Base-by-base conservation (phyloP, 2,888 invertebrate genomes). In the Euplexia lucipara region DNA sequence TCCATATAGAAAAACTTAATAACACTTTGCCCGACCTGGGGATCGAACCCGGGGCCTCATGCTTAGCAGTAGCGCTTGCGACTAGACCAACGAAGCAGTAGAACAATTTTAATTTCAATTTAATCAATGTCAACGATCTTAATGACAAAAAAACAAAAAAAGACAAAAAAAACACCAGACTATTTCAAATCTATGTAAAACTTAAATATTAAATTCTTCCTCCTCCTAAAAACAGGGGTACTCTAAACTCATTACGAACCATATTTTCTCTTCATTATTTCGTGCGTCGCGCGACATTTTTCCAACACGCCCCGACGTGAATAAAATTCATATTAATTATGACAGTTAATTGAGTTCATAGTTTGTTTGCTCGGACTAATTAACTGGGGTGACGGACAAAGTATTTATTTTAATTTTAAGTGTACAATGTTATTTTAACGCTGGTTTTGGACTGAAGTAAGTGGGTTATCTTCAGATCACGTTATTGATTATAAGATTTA, bases 191-290 rank as follows among this genome's bases (percentile, higher is more conserved):
- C 14, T 44, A 39, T 4, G 20, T 67, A 39, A 39, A 39, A 39
- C 7, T 32, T 37, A n/a, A 67, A 18, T n/a, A n/a, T 52, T 34
- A 70, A 57, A 44, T 16, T 49, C 8, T 18, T 20, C 41, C 10
- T 34, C n/a, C 37, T 16, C 14, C 8, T 37, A 16, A 48, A 45
- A 52, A 59, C 52, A 58, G 18, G 35, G 41, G 54, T 56, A 45
- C 39, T 71, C n/a, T 53, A 44, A 71, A 74, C 74, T 78, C 68
- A 63, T 75, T 78, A 73, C 34, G 48, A 39, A 14, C 16, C 60
- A 73, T 69, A 75, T 75, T 75, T 73, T 78, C 74, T 72, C 63
- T 78, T 60, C 45, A 78, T 77, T 77, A 75, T 48, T 41, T 32
- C 39, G 47, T 51, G 39, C 47, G 30, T 30, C 42, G 10, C 9